Conservation (phyloP, 2,113 vertebrate species). For the Solenodon paradoxus region DNA sequence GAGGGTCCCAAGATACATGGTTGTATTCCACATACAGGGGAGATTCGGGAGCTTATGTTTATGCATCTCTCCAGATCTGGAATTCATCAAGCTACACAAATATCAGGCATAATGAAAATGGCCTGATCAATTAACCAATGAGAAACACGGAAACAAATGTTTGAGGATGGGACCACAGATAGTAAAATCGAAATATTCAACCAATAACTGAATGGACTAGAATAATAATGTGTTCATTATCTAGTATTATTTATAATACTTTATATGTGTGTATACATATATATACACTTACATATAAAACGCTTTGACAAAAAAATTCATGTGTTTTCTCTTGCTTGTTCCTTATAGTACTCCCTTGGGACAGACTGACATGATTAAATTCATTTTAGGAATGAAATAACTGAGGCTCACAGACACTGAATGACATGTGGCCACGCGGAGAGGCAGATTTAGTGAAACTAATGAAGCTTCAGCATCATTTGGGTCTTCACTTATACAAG, state of each 20-base stretch:
- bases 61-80: not conserved
- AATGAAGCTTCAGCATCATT: not conserved
- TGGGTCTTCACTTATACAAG: not conserved
- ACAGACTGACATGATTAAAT: not conserved
- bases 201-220: not conserved
- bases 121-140: not conserved
- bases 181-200: not conserved
- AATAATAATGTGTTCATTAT: not conserved
- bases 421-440: not conserved
- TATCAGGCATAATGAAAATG: not conserved
- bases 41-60: not conserved
- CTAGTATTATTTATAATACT: no score
- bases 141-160: not conserved
- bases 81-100: not conserved
- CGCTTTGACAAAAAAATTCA: not conserved
- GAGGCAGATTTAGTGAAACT: not conserved
- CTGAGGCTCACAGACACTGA: not conserved
- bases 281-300: not conserved
- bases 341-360: not conserved
- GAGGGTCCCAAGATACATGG: not conserved
- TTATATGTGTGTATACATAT: not conserved
- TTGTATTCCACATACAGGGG: not conserved
- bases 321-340: not conserved
- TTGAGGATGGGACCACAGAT: not conserved
- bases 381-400: conserved; percentile 23